Percentiles rank a stretch among this genome's conserved stretches.
Evolutionary conservation across 2,797 vertebrate genomes (phyloP).

Genomic region (Pipistrellus kuhlii): DNA sequence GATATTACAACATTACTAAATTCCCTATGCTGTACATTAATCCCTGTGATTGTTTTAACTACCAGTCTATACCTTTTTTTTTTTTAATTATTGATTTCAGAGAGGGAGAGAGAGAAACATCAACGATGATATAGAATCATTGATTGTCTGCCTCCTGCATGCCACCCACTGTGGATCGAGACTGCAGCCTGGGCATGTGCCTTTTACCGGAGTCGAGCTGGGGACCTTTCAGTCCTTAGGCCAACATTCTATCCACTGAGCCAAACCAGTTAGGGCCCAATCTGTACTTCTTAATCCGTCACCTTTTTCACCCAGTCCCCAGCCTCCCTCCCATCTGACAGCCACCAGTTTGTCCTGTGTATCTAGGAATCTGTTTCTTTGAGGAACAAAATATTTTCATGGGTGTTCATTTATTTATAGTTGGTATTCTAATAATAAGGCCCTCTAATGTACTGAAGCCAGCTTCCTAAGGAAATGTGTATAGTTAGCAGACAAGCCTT

Average conservation of each 20-base stretch:
- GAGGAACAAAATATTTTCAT: background rate
- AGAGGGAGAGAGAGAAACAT: too few species aligned
- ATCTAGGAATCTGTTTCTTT: background rate
- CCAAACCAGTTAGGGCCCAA: background rate
- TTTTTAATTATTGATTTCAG: too few species aligned
- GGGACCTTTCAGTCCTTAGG: too few species aligned
- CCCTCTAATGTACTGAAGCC: background rate
- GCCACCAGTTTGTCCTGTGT: background rate
- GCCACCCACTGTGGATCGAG: too few species aligned
- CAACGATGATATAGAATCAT: too few species aligned
- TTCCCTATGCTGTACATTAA: background rate
- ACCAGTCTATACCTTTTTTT: background rate
- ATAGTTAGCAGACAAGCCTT: background rate
- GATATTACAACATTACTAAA: background rate
- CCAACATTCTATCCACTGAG: too few species aligned
- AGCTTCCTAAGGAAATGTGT: background rate
- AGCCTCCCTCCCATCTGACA: background rate
- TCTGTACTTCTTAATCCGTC: background rate
- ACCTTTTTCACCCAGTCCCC: background rate
- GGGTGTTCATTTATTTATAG: background rate
- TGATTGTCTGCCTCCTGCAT: too few species aligned
- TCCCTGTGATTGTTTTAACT: background rate
- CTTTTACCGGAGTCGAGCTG: too few species aligned
- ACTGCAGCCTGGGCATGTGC: too few species aligned
- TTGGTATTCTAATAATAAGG: conserved; percentile 31